phyloP scores from a whole-genome alignment of 2,888 invertebrate genomes.

The Drosophila prolongata region DNA sequence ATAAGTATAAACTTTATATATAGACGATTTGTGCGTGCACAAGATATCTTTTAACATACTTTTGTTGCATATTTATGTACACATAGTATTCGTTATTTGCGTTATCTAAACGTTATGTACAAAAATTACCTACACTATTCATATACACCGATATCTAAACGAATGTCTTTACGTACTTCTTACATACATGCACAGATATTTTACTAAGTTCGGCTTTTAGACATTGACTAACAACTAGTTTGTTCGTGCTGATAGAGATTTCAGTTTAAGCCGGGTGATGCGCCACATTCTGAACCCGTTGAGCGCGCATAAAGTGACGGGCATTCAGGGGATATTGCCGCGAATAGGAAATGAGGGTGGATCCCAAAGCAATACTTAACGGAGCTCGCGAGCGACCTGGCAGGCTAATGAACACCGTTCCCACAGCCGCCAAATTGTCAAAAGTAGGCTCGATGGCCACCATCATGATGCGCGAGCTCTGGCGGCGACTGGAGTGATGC shows the following conservation, averaged over 20 bases:
- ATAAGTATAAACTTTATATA: conserved; percentile 20
- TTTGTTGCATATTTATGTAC: conserved; percentile 27
- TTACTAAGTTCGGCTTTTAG: conserved; percentile 44
- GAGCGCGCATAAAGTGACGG: conserved; percentile 82
- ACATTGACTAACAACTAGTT: conserved; percentile 17
- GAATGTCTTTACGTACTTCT: conserved; percentile 32
- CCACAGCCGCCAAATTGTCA: conserved; percentile 95
- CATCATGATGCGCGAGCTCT: conserved; percentile 87
- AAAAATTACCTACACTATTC: conserved; percentile 67
- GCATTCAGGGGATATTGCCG: conserved; percentile 86
- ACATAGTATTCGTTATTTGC: conserved; percentile 25
- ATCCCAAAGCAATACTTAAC: conserved; percentile 91
- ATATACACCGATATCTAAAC: conserved; percentile 31
- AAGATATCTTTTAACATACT: conserved; percentile 1
- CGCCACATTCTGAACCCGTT: conserved; percentile 41
- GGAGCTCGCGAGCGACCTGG: conserved; percentile 94
- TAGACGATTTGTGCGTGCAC: conserved; percentile 9
- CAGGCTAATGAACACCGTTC: conserved; percentile 94
- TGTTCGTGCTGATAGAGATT: conserved; percentile 14
- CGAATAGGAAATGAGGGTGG: conserved; percentile 88
- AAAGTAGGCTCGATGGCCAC: conserved; percentile 96
- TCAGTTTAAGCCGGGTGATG: conserved; percentile 51
- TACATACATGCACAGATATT: conserved; percentile 45
- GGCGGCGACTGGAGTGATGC: conserved; percentile 28
- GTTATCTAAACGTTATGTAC: conserved; percentile 65